phyloP scores from a whole-genome alignment of 2,797 vertebrate genomes.

The Sebastes cheni region DNA sequence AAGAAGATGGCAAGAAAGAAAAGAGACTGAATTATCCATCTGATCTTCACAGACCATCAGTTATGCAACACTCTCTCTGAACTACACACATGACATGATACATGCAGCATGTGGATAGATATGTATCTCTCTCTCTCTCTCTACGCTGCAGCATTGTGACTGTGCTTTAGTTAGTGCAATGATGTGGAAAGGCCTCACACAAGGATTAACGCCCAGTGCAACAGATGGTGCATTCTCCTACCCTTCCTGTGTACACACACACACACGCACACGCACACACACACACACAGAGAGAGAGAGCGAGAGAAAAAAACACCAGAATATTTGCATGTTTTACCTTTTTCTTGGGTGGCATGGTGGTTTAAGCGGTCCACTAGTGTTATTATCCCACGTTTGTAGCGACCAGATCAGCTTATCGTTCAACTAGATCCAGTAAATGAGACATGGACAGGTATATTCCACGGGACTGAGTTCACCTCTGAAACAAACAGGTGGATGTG shows the following conservation, averaged over 20 bases:
- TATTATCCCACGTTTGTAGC: constrained; percentile 40
- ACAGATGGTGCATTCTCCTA: constrained; percentile 79
- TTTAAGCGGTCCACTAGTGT: constrained; percentile 25
- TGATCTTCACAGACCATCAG: constrained; percentile 17
- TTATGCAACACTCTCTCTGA: constrained; percentile 52
- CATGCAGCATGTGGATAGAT: constrained; percentile 44
- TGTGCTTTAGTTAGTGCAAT: constrained; percentile 45
- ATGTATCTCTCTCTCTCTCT: constrained; percentile 18
- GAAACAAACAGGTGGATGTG: not conserved
- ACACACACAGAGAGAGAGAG: not conserved
- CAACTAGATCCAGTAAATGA: constrained; percentile 39
- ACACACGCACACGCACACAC: not conserved
- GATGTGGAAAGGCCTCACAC: constrained; percentile 75
- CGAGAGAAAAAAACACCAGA: not conserved
- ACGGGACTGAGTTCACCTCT: constrained; percentile 23
- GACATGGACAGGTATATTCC: constrained; percentile 20
- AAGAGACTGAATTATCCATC: constrained; percentile 11
- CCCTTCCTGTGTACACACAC: constrained; percentile 52
- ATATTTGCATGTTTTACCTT: constrained; percentile 71
- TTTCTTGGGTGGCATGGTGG: constrained; percentile 84
- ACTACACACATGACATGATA: constrained; percentile 36
- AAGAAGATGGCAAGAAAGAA: not conserved
- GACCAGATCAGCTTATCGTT: constrained; percentile 28
- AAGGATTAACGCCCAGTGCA: constrained; percentile 78
- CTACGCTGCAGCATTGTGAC: constrained; percentile 16